A percentile compares a stretch with the other conserved stretches of the same genome.
Conservation (phyloP, 2,888 invertebrate species). For the Andricus quercusramuli region DNA sequence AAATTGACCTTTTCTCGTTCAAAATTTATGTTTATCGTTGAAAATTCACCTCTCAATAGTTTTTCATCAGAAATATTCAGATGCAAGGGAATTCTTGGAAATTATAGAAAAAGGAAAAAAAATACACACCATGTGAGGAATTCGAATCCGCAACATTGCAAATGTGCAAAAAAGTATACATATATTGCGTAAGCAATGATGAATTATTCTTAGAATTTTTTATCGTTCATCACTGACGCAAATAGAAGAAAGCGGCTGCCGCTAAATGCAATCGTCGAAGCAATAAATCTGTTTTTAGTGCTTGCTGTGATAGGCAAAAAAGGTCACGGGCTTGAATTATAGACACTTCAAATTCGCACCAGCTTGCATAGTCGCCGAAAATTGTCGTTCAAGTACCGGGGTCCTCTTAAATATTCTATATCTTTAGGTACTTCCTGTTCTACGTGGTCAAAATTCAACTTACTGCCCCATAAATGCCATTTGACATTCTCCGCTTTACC, state of each 20-base stretch:
- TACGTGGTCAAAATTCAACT: slow-evolving; percentile 19
- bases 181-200: background rate
- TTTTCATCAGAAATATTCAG: background rate
- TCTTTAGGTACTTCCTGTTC: slow-evolving; percentile 27
- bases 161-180: background rate
- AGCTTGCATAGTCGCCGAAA: slow-evolving; percentile 54
- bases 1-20: too few relatives aligned
- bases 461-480: slow-evolving; percentile 16
- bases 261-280: slow-evolving; percentile 63
- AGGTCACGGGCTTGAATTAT: slow-evolving; percentile 68
- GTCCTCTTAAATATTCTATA: slow-evolving; percentile 19
- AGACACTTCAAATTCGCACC: slow-evolving; percentile 66
- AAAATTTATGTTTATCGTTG: too few relatives aligned
- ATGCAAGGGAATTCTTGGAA: background rate
- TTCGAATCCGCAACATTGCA: background rate
- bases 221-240: background rate
- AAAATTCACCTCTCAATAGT: too few relatives aligned
- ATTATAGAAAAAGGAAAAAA: background rate
- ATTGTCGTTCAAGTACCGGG: slow-evolving; percentile 43
- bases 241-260: slow-evolving; percentile 56
- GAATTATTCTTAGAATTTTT: background rate
- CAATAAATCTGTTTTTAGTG: slow-evolving; percentile 70
- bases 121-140: background rate
- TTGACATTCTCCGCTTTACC: background rate
- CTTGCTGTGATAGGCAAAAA: slow-evolving; percentile 71